Base-by-base conservation (phyloP, 2,888 invertebrate genomes). In the Hypena proboscidalis region DNA sequence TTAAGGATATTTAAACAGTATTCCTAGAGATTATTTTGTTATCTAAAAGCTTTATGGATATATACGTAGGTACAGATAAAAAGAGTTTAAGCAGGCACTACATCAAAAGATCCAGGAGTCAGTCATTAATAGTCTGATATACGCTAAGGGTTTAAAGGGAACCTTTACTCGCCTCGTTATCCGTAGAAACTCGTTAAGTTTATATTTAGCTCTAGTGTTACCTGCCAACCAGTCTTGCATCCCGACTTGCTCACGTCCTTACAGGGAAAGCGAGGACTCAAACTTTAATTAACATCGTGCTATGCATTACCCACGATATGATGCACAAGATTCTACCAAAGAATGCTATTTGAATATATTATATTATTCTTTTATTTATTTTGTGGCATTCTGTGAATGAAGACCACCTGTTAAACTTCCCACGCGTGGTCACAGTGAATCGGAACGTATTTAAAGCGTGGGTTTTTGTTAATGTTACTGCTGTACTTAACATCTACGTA, bases 181-280 rank as follows among this genome's bases (percentile, higher is more conserved):
- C 34, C 40, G 47, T 50, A 50, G 44, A 42, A 67, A 68, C 68
- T 69, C 47, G 71, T 70, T 72, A 62, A 57, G 70, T 66, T 73
- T 81, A 80, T 80, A 75, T 81, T 74, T 76, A 80, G 70, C 69
- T 35, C 50, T 63, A 59, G 68, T 44, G 53, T 58, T 71, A 71
- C 72, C 75, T 73, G 75, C 58, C 74, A 67, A 77, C 78, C 72
- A 62, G 76, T 73, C 69, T 66, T 41, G 63, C 55, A 59, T 71
- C 70, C 70, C 50, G 66, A 67, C 60, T 58, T 66, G 70, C 70
- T 68, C 67, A 65, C 64, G 63, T 60, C 66, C 50, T 55, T 59
- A 43, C 49, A 46, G 38, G 42, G 21, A 41, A 11, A 34, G 19
- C 14, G 37, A 46, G 41, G 20, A n/a, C n/a, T n/a, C n/a, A n/a